phyloP scores from a whole-genome alignment of 2,113 vertebrate genomes.

The Dolichotis patagonum region DNA sequence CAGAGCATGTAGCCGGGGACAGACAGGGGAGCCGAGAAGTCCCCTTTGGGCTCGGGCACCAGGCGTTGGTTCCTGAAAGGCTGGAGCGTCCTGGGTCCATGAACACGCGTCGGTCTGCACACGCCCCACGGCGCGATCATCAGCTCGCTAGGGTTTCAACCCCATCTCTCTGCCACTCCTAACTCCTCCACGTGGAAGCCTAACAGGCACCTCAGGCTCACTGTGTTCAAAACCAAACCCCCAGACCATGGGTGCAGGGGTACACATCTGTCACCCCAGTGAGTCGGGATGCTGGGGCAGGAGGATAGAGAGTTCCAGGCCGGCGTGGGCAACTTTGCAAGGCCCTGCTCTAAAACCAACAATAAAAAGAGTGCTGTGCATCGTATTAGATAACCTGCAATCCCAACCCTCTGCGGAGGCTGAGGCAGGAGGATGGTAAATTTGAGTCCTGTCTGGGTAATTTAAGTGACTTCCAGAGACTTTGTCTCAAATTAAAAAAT shows the following conservation, averaged over 20 bases:
- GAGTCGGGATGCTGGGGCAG: neutral
- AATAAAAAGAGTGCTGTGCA: neutral
- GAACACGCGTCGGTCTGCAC: neutral
- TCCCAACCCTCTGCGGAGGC: neutral
- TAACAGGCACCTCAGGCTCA: neutral
- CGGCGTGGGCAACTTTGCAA: neutral
- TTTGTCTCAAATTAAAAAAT: neutral
- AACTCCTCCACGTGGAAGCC: neutral
- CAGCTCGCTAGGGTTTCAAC: neutral
- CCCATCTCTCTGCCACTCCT: neutral
- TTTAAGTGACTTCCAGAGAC: neutral
- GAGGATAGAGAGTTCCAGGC: neutral
- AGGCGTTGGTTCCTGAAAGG: neutral
- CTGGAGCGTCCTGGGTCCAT: neutral
- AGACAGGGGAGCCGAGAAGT: neutral
- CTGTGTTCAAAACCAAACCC: neutral
- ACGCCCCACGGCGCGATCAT: conserved; percentile 1
- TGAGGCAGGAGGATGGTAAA: neutral
- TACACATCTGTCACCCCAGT: neutral
- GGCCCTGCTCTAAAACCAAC: neutral
- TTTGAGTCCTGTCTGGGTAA: neutral
- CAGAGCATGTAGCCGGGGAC: neutral
- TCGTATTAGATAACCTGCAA: neutral
- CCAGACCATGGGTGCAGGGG: neutral
- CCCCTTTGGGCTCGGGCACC: neutral